Evolutionary conservation across 2,888 invertebrate species (phyloP), one percentile per base, ranked within the genome.

Genomic region (Hypselothyrea guttata): DNA sequence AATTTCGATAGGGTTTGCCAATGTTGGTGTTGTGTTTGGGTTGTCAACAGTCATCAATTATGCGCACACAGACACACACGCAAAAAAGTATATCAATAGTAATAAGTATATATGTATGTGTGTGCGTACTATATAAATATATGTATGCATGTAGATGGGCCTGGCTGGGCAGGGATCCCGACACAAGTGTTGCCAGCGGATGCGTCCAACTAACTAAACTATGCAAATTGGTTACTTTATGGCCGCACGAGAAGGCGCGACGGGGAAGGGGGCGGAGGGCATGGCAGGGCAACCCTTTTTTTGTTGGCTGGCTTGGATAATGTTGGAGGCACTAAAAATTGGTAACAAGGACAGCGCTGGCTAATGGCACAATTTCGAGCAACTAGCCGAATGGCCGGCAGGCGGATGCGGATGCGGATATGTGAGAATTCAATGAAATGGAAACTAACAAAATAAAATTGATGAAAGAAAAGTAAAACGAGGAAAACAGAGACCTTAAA

Each of bases 221-320:
- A 87, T 87, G 87, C 87, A 87, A 87, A 87, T 87, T 87, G 86
- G 85, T 85, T 86, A 86, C 86, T 86, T 86, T 86, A 87, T 87
- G 85, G 78, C 74, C 71, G 57, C 52, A 51, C 37, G 55, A 48
- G 48, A 51, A 52, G 58, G 56, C 41, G 37, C 56, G 4, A 5
- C 33, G 9, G n/a, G 28, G 31, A 13, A 7, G 34, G 28, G 15
- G 22, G 16, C 7, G 7, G 40, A 22, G 12, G 49, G 30, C 2
- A 9, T 3, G 30, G n/a, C 2, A 13, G 22, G 22, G 18, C 22
- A 58, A 65, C 61, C 69, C 61, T 69, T 67, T 56, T 69, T 67
- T 59, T 72, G 65, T 68, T 65, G 69, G 22, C 48, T 42, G 55
- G 52, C 71, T 48, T 56, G 71, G 55, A 69, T 60, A 62, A 62